phyloP scores from a whole-genome alignment of 2,797 vertebrate species.

The Alcedo atthis region DNA sequence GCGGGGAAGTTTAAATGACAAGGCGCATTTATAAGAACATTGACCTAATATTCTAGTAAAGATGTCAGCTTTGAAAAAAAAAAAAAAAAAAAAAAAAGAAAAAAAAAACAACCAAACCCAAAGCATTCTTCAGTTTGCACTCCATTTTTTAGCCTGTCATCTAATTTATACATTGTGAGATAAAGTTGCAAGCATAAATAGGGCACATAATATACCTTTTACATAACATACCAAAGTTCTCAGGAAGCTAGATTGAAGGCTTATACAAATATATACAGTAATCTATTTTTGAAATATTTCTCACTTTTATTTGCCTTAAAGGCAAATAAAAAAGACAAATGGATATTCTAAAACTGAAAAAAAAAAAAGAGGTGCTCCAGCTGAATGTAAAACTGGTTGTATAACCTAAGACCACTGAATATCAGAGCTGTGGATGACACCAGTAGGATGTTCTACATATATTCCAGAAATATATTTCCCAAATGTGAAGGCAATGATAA shows the following conservation, averaged over 20 bases:
- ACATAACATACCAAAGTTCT: neutral
- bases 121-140: neutral
- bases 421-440: neutral
- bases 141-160: neutral
- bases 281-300: neutral
- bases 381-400: neutral
- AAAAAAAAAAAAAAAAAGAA: neutral
- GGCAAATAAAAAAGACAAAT: neutral
- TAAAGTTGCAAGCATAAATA: neutral
- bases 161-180: neutral
- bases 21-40: slow-evolving; percentile 38
- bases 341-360: neutral
- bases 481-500: neutral
- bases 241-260: slow-evolving; percentile 1
- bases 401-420: neutral
- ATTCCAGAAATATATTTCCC: neutral
- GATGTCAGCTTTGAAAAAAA: neutral
- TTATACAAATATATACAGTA: slow-evolving; percentile 24
- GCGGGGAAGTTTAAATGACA: slow-evolving; percentile 10
- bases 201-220: neutral
- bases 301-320: neutral
- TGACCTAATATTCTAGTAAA: slow-evolving; percentile 66
- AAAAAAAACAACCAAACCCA: too few relatives aligned
- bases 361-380: neutral
- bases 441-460: neutral